Percentiles rank a stretch among this genome's conserved stretches.
Evolutionary conservation across 2,888 invertebrate species (phyloP).

Genomic region (Meghimatium bilineatum): DNA sequence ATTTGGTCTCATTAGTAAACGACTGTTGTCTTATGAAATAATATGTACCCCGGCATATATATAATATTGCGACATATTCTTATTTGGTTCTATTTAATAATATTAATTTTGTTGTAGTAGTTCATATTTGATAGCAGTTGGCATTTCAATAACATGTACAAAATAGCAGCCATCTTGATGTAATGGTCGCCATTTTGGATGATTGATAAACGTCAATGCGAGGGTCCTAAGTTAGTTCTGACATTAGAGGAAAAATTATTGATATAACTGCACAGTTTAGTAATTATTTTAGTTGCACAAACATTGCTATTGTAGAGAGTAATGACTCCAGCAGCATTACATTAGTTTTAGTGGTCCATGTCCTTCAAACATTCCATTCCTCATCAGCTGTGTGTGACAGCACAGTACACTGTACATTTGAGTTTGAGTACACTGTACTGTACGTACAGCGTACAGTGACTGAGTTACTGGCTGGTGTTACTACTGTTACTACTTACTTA

Average conservation of each 20-base stretch:
- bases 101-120: neutral
- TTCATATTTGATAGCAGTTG: conserved; percentile 6
- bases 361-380: no score
- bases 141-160: neutral
- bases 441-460: no score
- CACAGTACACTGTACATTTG: no score
- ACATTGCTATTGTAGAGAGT: no score
- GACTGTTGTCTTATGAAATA: neutral
- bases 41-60: neutral
- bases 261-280: no score
- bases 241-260: neutral
- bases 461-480: no score
- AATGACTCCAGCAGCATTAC: no score
- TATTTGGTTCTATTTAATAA: neutral
- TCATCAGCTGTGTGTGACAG: no score
- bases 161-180: conserved; percentile 50
- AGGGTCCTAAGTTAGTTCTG: neutral
- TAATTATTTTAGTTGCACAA: no score
- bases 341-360: no score
- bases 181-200: conserved; percentile 53
- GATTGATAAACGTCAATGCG: conserved; percentile 41
- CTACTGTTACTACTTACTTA: no score
- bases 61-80: conserved; percentile 43
- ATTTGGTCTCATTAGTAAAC: neutral
- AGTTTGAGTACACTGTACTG: no score